A percentile compares a stretch with the other conserved stretches of the same genome.
These are phyloP conservation scores for Amphipyra berbera DNA, from an alignment of 2,888 invertebrate genomes.

Conservation along the genomic window DNA sequence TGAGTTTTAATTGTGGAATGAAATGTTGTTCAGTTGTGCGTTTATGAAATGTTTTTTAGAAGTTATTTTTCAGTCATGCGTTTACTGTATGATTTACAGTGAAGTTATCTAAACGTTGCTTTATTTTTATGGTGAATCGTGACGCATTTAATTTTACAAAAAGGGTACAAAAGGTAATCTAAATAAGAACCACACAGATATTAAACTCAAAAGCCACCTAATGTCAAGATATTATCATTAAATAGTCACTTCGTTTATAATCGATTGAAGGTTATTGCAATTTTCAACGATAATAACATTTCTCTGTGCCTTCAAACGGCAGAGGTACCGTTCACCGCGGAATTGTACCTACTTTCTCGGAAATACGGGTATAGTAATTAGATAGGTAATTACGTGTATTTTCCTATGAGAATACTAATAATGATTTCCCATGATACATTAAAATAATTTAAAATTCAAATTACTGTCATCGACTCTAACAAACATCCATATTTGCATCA, in stretches of 20 bases:
- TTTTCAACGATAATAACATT: slow-evolving; percentile 17
- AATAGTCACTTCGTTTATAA: slow-evolving; percentile 8
- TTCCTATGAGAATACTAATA: slow-evolving; percentile 6
- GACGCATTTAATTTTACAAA: too few relatives aligned
- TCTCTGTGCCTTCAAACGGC: slow-evolving; percentile 5
- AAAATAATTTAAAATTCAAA: too few relatives aligned
- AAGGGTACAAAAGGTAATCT: too few relatives aligned
- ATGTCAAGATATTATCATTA: not conserved
- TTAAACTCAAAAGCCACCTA: not conserved
- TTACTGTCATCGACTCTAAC: slow-evolving; percentile 23
- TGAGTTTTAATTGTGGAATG: slow-evolving; percentile 9
- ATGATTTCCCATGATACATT: not conserved
- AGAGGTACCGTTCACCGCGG: slow-evolving; percentile 18
- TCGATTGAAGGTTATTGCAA: slow-evolving; percentile 15
- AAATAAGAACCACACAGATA: too few relatives aligned
- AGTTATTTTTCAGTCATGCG: not conserved
- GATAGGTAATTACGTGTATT: slow-evolving; percentile 8
- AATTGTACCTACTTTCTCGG: slow-evolving; percentile 16
- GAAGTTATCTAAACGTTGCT: not conserved
- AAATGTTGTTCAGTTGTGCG: slow-evolving; percentile 4
- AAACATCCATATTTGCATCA: slow-evolving; percentile 33
- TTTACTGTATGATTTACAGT: not conserved
- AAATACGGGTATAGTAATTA: slow-evolving; percentile 16
- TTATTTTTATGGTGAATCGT: not conserved
- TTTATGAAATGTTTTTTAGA: not conserved